Conservation (phyloP, 2,888 invertebrate species). For the Trichopria drosophilae region DNA sequence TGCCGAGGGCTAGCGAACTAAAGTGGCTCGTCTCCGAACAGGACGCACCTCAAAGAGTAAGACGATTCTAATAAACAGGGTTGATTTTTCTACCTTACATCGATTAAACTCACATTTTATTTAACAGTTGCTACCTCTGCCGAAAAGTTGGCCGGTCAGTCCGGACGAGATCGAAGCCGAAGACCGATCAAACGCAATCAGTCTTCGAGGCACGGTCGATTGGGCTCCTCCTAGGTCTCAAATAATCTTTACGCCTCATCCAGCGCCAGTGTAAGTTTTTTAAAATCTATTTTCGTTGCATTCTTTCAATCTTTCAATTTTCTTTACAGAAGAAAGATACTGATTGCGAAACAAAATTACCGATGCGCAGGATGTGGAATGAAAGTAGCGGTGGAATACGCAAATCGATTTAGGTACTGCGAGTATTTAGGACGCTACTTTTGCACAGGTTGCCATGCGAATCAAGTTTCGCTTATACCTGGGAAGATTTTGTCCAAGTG, state of each 20-base stretch:
- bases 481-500: constrained; percentile 68
- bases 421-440: constrained; percentile 83
- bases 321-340: constrained; percentile 63
- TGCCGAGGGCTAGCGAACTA: constrained; percentile 77
- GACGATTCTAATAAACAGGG: constrained; percentile 5
- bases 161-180: constrained; percentile 66
- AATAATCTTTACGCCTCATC: constrained; percentile 79
- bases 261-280: constrained; percentile 65
- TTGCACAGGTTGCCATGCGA: constrained; percentile 84
- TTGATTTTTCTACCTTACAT: constrained; percentile 3
- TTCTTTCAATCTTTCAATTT: constrained; percentile 9
- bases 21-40: constrained; percentile 79
- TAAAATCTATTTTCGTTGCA: constrained; percentile 1
- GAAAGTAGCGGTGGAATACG: constrained; percentile 73
- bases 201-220: constrained; percentile 73
- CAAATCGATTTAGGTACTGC: constrained; percentile 77
- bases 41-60: constrained; percentile 72
- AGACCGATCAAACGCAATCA: constrained; percentile 53
- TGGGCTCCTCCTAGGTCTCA: constrained; percentile 86
- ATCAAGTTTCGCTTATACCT: constrained; percentile 73
- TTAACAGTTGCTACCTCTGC: constrained; percentile 69
- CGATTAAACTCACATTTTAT: background rate
- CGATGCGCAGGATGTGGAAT: constrained; percentile 85
- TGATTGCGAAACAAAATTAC: constrained; percentile 74
- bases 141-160: constrained; percentile 70